These are phyloP conservation scores for Syndactyla subalaris DNA, from an alignment of 2,797 vertebrate genomes.

Conservation along the genomic window DNA sequence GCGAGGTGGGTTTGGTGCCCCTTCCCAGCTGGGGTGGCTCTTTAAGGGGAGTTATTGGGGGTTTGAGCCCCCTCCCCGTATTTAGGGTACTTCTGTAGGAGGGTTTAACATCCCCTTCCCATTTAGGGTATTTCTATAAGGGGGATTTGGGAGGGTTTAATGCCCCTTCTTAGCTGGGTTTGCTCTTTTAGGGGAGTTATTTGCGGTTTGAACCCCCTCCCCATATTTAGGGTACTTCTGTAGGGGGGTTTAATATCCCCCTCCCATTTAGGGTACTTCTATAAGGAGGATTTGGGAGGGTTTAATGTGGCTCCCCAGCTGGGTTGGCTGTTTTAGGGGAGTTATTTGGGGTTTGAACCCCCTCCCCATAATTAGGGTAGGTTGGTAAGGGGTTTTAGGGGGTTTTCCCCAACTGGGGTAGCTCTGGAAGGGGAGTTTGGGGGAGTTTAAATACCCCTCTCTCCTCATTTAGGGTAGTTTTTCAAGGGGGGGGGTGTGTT, in stretches of 20 bases:
- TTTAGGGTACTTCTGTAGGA: not conserved
- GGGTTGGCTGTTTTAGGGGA: not conserved
- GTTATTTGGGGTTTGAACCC: not conserved
- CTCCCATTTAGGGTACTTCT: not conserved
- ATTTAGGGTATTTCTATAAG: not conserved
- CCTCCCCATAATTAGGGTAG: fast-evolving
- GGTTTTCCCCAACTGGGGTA: fast-evolving
- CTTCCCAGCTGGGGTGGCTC: fast-evolving
- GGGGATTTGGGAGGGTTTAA: not conserved
- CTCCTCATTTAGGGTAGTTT: not conserved
- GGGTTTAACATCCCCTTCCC: fast-evolving
- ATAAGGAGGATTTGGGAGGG: not conserved
- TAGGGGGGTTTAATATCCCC: fast-evolving
- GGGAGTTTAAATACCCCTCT: not conserved
- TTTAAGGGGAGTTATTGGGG: not conserved
- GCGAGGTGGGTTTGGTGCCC: fast-evolving
- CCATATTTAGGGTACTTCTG: fast-evolving
- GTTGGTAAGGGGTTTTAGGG: no score
- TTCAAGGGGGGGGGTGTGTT: not conserved
- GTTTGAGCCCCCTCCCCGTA: fast-evolving
- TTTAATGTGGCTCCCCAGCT: not conserved
- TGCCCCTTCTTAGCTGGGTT: not conserved
- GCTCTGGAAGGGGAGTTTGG: fast-evolving
- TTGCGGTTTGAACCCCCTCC: not conserved
- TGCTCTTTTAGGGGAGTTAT: not conserved